Conservation (phyloP, 2,797 vertebrate species). For the Kryptopterus vitreolus region DNA sequence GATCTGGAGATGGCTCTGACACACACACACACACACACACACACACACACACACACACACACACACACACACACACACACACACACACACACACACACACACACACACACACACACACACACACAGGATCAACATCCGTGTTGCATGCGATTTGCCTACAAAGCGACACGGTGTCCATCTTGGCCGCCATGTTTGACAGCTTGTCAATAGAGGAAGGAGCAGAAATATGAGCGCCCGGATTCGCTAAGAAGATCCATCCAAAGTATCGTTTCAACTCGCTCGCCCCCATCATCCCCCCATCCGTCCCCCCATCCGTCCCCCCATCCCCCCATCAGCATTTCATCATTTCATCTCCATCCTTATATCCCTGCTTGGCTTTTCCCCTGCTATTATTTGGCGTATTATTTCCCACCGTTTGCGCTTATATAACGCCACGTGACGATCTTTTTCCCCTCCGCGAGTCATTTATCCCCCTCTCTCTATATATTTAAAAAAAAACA, state of each 20-base stretch:
- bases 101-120: not conserved
- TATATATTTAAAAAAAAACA: not conserved
- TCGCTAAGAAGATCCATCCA: not conserved
- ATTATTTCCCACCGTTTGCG: not conserved
- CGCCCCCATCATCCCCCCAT: not conserved
- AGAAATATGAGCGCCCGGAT: conserved; percentile 48
- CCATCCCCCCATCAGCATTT: not conserved
- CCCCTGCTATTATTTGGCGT: not conserved
- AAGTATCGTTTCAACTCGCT: no score
- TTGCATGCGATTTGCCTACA: conserved; percentile 52
- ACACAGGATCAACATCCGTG: conserved; percentile 46
- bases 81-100: conserved; percentile 16
- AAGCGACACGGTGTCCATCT: conserved; percentile 53
- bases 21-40: no score
- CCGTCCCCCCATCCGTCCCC: not conserved
- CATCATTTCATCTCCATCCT: conserved; percentile 23
- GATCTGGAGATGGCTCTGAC: no score
- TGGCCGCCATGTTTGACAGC: conserved; percentile 53
- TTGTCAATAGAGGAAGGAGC: conserved; percentile 57
- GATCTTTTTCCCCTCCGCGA: not conserved
- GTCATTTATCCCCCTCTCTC: not conserved
- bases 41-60: no score
- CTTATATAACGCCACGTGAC: not conserved
- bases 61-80: no score
- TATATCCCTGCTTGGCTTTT: not conserved